Evolutionary conservation across 1,140 invertebrate genomes (phyloP), one percentile per base, ranked within the genome.

Genomic region (Drosophila micromelanica): DNA sequence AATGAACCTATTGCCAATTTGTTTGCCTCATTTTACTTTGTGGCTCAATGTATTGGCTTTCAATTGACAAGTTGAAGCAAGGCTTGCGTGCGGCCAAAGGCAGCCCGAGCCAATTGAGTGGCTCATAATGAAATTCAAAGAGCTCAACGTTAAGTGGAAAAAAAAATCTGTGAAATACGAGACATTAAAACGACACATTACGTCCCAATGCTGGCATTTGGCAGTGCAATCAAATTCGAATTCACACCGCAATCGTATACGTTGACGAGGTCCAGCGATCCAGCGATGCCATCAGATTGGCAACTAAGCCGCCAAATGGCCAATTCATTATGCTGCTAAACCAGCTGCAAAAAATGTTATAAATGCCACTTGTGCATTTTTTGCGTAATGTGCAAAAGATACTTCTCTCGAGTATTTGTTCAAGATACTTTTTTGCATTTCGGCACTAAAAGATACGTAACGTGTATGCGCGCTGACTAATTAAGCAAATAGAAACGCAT

Each of bases 1-100:
- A 61, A 61, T 68, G 65, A 68, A 68, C 65, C 38, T 43, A 38
- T 35, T 38, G 37, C 8, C 43, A 15, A 52, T 40, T 65, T 37
- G 48, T 32, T 49, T 48, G 63, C 35, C 56, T 42, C 60, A 54
- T 42, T 42, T 49, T 64, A 49, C 51, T 52, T 52, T 61, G 57
- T 62, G 63, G 9, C 60, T 57, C 51, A 72, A 57, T 68, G 74
- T 87, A 81, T 85, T 75, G 74, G 38, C 74, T 85, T 86, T 75
- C 74, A 68, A 71, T 71, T 75, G 82, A 78, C 77, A 62, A 59
- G 40, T 63, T 49, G 61, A 72, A 54, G 45, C 42, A 20, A 12
- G 51, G 45, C 30, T 72, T 68, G 80, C 76, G 73, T 85, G 76
- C 48, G n/a, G 40, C 45, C 35, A 67, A 40, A 23, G n/a, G 38